A percentile compares a stretch with the other conserved stretches of the same genome.
These are phyloP conservation scores for Epsilonema sp. DNA, from an alignment of 2,888 invertebrate species.

Conservation along the genomic window DNA sequence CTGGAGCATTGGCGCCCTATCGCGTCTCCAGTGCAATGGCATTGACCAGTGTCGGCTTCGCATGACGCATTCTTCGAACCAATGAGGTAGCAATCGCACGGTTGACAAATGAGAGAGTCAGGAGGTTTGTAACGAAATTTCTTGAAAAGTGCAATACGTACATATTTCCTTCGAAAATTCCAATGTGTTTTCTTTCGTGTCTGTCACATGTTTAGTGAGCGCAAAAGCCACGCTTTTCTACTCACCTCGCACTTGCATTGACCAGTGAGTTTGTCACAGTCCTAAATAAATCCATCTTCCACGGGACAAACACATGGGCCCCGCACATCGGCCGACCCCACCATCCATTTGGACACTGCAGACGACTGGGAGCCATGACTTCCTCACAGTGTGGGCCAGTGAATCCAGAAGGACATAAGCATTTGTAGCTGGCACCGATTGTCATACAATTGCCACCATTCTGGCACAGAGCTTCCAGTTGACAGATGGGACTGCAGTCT, in stretches of 20 bases:
- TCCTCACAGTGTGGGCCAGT: constrained; percentile 36
- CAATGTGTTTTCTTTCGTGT: too few relatives aligned
- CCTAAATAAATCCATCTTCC: constrained; percentile 62
- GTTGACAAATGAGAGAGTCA: constrained; percentile 48
- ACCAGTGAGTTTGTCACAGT: constrained; percentile 68
- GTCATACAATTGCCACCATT: constrained; percentile 49
- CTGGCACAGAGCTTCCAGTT: constrained; percentile 51
- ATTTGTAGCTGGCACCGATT: constrained; percentile 48
- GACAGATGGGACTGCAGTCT: constrained; percentile 57
- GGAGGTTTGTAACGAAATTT: constrained; percentile 51
- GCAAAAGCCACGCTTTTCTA: too few relatives aligned
- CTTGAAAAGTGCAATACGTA: too few relatives aligned
- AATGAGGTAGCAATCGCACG: constrained; percentile 73
- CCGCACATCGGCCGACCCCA: constrained; percentile 75
- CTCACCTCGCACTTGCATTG: constrained; percentile 65
- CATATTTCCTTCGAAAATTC: too few relatives aligned
- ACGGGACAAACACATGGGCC: constrained; percentile 73
- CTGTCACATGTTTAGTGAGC: too few relatives aligned
- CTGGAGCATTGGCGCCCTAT: constrained; percentile 76
- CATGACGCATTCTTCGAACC: constrained; percentile 55
- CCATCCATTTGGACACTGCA: constrained; percentile 72
- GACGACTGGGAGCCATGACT: constrained; percentile 13
- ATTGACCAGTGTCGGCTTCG: constrained; percentile 59
- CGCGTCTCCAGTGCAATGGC: constrained; percentile 67
- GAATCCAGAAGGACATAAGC: constrained; percentile 53